Base-by-base conservation (phyloP, 2,888 invertebrate genomes). In the Hymenopus coronatus region DNA sequence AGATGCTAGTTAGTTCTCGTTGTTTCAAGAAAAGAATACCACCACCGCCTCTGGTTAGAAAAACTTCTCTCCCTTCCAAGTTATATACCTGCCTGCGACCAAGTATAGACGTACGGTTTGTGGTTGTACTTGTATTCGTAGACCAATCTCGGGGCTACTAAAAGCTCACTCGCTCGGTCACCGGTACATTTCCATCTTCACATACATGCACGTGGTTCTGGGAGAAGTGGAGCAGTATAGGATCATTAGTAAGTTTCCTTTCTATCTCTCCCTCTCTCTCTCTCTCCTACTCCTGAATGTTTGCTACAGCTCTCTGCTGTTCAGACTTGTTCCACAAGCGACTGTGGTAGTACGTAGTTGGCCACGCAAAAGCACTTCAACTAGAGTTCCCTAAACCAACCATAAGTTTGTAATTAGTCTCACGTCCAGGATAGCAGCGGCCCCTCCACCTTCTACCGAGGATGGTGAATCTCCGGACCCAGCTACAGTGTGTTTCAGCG, bases 331-430 rank as follows among this genome's bases (percentile, higher is more conserved):
- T 33, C 54, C 54, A 20, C 54, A 70, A 70, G 54, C 54, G 54
- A 70, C 54, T 70, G 54, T 70, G 54, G 54, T 70, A 70, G 12
- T 40, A 40, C 40, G 54, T 70, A 70, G 54, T 70, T 70, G 54
- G 54, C 54, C 30, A 87, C 87, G 33, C 28, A 87, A 87, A 87
- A 87, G 82, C 87, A 87, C 87, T 87, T 87, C 87, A 87, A n/a
- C 87, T 82, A 81, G 87, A 87, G 82, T 82, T 87, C 82, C 25
- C 54, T 33, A 82, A 40, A 81, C 87, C 82, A 33, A 70, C 87
- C 87, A 87, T 87, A 87, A 87, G 87, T 87, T 87, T 87, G 87
- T 87, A 87, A 87, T 87, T 87, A 87, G 87, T 82, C 87, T 82
- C 82, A 87, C 82, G 82, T 86, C 86, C 70, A 40, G 82, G 14